A percentile compares a stretch with the other conserved stretches of the same genome.
These are phyloP conservation scores for Aphelenchoides bicaudatus DNA, from an alignment of 2,888 invertebrate genomes.

Conservation along the genomic window DNA sequence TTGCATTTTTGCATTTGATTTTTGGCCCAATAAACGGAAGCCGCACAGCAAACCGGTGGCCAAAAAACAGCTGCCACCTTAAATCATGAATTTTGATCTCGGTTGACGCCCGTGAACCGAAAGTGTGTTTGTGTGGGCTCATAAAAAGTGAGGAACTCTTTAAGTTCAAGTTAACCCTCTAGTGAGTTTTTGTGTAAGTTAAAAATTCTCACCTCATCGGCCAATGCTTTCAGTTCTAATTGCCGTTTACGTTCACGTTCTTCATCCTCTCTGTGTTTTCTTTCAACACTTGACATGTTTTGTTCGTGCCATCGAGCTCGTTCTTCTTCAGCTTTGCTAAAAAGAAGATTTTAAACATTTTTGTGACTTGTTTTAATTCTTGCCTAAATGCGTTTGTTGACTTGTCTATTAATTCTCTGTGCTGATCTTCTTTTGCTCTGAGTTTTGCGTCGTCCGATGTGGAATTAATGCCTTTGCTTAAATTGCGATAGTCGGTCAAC, in stretches of 20 bases:
- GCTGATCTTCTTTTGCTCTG: slow-evolving; percentile 34
- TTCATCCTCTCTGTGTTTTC: slow-evolving; percentile 15
- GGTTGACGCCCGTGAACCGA: too few species aligned
- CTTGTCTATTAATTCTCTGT: slow-evolving; percentile 31
- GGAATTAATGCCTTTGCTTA: slow-evolving; percentile 39
- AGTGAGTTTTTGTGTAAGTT: background rate
- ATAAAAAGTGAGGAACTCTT: too few species aligned
- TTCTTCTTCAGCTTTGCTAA: slow-evolving; percentile 50
- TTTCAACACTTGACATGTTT: slow-evolving; percentile 42
- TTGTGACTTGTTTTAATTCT: too few species aligned
- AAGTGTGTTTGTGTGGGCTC: too few species aligned
- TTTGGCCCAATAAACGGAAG: too few species aligned
- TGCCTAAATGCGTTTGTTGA: slow-evolving; percentile 27
- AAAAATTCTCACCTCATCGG: slow-evolving; percentile 13
- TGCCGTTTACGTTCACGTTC: background rate
- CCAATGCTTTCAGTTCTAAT: background rate
- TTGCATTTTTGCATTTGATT: too few species aligned
- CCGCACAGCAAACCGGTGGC: too few species aligned
- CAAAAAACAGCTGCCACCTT: too few species aligned
- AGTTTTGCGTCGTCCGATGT: slow-evolving; percentile 37
- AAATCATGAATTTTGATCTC: too few species aligned
- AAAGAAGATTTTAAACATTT: slow-evolving; percentile 8
- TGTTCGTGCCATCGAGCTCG: slow-evolving; percentile 45
- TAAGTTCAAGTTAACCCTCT: background rate
- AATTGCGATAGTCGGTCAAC: slow-evolving; percentile 42